A percentile compares a stretch with the other conserved stretches of the same genome.
Conservation (phyloP, 2,888 invertebrate genomes). For the Blera fallax region DNA sequence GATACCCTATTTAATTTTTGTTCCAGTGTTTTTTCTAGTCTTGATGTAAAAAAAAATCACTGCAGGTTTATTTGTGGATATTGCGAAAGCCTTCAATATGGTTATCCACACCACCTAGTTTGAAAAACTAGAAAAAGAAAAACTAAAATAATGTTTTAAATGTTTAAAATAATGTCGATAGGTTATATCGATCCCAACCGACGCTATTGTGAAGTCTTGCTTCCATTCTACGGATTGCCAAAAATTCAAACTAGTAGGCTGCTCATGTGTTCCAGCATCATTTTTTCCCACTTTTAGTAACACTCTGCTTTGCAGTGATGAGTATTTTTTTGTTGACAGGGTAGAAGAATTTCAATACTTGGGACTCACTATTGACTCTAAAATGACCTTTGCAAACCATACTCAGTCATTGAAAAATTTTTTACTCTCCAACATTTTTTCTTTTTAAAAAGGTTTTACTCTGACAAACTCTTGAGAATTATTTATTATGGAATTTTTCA, state of each 20-base stretch:
- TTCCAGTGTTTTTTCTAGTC: background rate
- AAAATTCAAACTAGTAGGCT: background rate
- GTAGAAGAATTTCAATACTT: no score
- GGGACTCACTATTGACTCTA: no score
- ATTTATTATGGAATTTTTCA: background rate
- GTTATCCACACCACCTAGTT: background rate
- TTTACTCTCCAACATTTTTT: background rate
- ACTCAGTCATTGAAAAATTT: no score
- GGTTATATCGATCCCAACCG: no score
- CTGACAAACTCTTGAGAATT: background rate
- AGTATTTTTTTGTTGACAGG: background rate
- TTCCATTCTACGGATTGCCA: background rate
- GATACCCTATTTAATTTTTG: no score
- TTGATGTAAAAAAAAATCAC: background rate
- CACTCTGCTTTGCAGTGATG: background rate
- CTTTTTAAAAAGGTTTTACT: no score
- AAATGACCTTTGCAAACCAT: background rate
- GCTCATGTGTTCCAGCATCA: background rate
- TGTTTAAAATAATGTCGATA: no score
- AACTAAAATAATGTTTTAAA: no score
- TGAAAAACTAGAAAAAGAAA: background rate
- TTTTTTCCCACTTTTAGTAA: background rate
- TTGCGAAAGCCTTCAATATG: background rate
- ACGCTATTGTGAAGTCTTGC: background rate
- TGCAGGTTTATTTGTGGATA: background rate